A percentile compares a stretch with the other conserved stretches of the same genome.
Evolutionary conservation across 1,140 invertebrate genomes (phyloP).

Genomic region (Myzus persicae): DNA sequence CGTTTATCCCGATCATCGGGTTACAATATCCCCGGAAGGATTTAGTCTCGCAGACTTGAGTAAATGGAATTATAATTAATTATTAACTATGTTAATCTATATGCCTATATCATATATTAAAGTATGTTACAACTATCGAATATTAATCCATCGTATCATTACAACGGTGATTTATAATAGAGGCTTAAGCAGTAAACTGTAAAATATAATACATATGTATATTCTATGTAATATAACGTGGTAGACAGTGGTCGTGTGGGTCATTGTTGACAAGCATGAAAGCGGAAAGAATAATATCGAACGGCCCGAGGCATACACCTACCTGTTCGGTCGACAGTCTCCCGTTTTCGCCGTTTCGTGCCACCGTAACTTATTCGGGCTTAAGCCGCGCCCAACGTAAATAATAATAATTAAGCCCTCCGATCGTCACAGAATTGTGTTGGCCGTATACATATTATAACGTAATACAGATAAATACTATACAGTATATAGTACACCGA

Average conservation of each 20-base stretch:
- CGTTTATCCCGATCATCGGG: not conserved
- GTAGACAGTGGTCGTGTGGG: not conserved
- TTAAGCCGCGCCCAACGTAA: not conserved
- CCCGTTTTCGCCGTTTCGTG: not conserved
- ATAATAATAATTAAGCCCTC: not conserved
- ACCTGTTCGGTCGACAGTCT: not conserved
- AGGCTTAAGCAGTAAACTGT: not conserved
- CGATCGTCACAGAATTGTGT: not conserved
- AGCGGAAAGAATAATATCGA: not conserved
- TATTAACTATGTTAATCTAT: not conserved
- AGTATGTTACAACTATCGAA: not conserved
- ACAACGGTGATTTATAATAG: not conserved
- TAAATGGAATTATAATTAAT: not conserved
- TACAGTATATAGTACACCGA: not conserved
- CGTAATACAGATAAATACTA: not conserved
- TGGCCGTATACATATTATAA: not conserved
- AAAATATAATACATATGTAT: not conserved
- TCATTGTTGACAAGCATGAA: not conserved
- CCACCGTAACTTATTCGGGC: not conserved
- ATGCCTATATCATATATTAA: not conserved
- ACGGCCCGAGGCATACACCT: not conserved
- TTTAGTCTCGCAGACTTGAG: not conserved
- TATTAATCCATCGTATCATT: not conserved
- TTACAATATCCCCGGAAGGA: not conserved
- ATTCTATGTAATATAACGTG: not conserved